Evolutionary conservation across 1,140 invertebrate species (phyloP), one percentile per base, ranked within the genome.

Genomic region (Yoshiicerus persimilis): DNA sequence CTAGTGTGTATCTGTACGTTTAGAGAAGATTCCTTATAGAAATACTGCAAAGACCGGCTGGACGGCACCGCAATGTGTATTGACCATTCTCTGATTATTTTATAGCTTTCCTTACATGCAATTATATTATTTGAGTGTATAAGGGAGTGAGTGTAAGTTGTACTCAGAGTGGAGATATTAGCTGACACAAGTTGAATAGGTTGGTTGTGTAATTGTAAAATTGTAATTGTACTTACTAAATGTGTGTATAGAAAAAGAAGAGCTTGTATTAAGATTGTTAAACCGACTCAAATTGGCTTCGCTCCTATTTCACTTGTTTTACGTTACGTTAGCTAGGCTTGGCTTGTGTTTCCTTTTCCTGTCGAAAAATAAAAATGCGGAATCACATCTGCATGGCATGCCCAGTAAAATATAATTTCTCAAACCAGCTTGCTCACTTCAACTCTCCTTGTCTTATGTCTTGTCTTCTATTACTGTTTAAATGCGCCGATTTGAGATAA

Each of bases 311-410:
- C 47, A 20, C 47, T 56, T 4, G 16, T 32, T 70, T 10, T 13
- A 6, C 27, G 66, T 11, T 70, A 4, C 4, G 30, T 27, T 30
- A 16, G 27, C 32, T 80, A 23, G 75, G 32, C 9, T 80, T 80
- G 75, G 75, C 75, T 84, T 38, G 85, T 83, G 41, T 87, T 87
- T 87, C 80, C 87, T 84, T 87, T 87, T 87, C 87, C 87, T 87
- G 87, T 87, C 87, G 64, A 84, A 87, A 66, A 84, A 84, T 84
- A 87, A 87, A 87, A 87, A 87, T 87, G 41, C 77, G 32, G 38
- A 64, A 64, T 84, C 56, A 70, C 86, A 87, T 87, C 86, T 83
- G 86, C 64, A 86, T 86, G 34, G 25, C n/a, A 36, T 86, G 64
- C 64, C 41, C 34, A 66, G 27, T 62, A 84, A 84, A 47, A 84